Conservation (phyloP, 2,797 vertebrate genomes). For the Allobates femoralis region DNA sequence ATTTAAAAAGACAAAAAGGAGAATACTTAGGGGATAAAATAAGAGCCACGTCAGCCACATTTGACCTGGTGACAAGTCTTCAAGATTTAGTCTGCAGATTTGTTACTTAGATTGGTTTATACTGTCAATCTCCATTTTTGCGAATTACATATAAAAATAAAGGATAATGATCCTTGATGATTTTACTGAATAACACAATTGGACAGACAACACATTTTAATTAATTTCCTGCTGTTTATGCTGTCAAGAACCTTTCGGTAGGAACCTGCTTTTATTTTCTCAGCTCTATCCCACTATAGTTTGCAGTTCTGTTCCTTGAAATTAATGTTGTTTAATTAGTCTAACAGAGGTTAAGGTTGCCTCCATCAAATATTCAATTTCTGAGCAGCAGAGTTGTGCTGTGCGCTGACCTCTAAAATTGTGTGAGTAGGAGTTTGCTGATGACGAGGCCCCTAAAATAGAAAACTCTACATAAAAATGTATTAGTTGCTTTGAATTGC, state of each 20-base stretch:
- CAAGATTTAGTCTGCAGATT: background rate
- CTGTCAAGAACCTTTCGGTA: background rate
- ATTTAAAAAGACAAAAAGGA: too few relatives aligned
- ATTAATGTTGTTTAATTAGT: slow-evolving; percentile 2
- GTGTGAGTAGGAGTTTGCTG: slow-evolving; percentile 35
- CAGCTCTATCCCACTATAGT: background rate
- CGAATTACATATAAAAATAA: background rate
- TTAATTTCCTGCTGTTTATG: background rate
- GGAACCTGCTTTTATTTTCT: background rate
- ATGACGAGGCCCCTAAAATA: slow-evolving; percentile 50
- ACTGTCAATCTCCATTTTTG: background rate
- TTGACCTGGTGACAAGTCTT: too few relatives aligned
- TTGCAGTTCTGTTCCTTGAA: background rate
- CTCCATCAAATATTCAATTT: slow-evolving; percentile 16
- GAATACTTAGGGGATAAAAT: too few relatives aligned
- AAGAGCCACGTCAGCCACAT: too few relatives aligned
- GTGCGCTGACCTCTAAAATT: slow-evolving; percentile 24
- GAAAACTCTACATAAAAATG: slow-evolving; percentile 52
- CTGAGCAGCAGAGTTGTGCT: background rate
- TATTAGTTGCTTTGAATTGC: slow-evolving; percentile 43
- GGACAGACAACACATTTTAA: background rate
- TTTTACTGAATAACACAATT: background rate
- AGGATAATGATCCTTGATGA: background rate
- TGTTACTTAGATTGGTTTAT: background rate
- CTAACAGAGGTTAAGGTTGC: slow-evolving; percentile 1